These are phyloP conservation scores for Iguana delicatissima DNA, from an alignment of 2,797 vertebrate species.

Conservation along the genomic window DNA sequence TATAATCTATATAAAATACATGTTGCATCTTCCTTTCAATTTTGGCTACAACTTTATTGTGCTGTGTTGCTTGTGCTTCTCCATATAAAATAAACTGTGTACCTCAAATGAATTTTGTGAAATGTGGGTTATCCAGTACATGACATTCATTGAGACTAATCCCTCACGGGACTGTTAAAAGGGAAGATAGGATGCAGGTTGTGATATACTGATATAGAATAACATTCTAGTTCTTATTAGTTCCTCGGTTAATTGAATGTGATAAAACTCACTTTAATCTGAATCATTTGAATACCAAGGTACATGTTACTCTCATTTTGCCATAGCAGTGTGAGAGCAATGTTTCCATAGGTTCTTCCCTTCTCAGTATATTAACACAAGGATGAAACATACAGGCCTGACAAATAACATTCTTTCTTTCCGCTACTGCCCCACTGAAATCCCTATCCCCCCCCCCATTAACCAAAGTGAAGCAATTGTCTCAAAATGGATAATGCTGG, in stretches of 20 bases:
- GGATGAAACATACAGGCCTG: not conserved
- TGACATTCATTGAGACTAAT: not conserved
- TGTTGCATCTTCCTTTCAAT: too few species aligned
- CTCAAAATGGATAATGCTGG: not conserved
- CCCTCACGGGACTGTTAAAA: not conserved
- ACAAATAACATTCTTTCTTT: not conserved
- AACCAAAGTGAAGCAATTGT: not conserved
- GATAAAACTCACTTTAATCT: not conserved
- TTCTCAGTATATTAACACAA: not conserved
- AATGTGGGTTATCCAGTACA: too few species aligned
- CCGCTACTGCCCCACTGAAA: too few species aligned
- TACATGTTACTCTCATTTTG: not conserved
- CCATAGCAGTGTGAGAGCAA: not conserved
- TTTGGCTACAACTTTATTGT: too few species aligned
- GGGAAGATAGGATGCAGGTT: not conserved
- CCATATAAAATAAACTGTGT: too few species aligned
- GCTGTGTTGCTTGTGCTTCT: too few species aligned
- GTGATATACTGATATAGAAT: not conserved
- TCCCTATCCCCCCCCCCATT: too few species aligned
- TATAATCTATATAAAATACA: too few species aligned
- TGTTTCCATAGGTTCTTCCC: not conserved
- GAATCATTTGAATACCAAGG: not conserved
- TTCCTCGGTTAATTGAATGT: not conserved
- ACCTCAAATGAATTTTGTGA: too few species aligned
- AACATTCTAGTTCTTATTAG: not conserved